Conservation (phyloP, 2,888 invertebrate species). For the Trimorus sp. region DNA sequence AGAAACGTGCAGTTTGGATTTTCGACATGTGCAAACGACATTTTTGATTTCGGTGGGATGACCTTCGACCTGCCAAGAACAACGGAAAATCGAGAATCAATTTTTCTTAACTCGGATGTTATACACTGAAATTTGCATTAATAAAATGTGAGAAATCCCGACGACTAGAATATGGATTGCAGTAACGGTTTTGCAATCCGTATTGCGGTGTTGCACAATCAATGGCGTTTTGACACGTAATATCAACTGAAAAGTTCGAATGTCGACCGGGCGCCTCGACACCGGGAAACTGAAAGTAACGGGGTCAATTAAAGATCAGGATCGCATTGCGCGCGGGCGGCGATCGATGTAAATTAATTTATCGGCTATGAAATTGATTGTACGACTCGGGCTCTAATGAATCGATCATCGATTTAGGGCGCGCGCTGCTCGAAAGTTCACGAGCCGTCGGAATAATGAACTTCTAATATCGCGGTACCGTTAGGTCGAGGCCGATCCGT, state of each 20-base stretch:
- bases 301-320: constrained; percentile 1
- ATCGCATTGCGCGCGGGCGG: not conserved
- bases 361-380: constrained; percentile 6
- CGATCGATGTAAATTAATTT: constrained; percentile 17
- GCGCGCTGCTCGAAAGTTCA: constrained; percentile 13
- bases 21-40: not conserved
- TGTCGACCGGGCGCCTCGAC: not conserved
- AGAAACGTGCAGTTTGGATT: not conserved
- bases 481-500: constrained; percentile 24
- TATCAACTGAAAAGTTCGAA: constrained; percentile 2
- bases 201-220: constrained; percentile 9
- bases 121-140: too few species aligned
- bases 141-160: too few species aligned
- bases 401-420: constrained; percentile 18
- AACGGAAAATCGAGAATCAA: too few species aligned
- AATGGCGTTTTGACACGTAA: constrained; percentile 17
- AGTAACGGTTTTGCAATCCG: constrained; percentile 6
- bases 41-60: not conserved
- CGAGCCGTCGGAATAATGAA: constrained; percentile 13
- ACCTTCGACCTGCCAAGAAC: too few species aligned
- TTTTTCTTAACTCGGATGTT: too few species aligned
- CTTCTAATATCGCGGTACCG: constrained; percentile 31
- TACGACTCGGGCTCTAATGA: constrained; percentile 1
- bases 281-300: constrained; percentile 15
- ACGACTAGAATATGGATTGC: too few species aligned